Conservation (phyloP, 2,797 vertebrate species). For the Pelodytes ibericus region DNA sequence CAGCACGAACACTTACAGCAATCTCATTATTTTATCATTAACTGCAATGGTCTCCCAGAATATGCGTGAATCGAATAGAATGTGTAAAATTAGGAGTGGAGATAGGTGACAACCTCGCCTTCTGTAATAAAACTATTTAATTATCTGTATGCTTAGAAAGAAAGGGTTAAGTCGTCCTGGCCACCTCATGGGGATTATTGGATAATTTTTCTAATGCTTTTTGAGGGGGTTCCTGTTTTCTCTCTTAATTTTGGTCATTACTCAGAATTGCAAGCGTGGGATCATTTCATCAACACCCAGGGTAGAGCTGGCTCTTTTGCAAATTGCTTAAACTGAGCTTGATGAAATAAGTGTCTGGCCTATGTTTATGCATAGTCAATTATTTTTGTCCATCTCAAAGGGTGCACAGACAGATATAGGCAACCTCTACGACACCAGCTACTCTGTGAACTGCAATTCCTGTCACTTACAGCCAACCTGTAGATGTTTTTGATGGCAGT, state of each 20-base stretch:
- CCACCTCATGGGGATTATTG: slow-evolving; percentile 84
- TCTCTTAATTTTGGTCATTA: slow-evolving; percentile 94
- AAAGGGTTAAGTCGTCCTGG: slow-evolving; percentile 72
- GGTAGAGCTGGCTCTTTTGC: slow-evolving; percentile 66
- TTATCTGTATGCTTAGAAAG: slow-evolving; percentile 89
- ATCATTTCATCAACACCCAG: slow-evolving; percentile 78
- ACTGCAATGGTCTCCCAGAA: slow-evolving; percentile 80
- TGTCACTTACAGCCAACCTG: too few relatives aligned
- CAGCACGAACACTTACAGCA: slow-evolving; percentile 75
- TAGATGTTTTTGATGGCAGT: too few relatives aligned
- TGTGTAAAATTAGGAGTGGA: slow-evolving; percentile 53
- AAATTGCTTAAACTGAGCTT: slow-evolving; percentile 68
- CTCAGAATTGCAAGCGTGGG: slow-evolving; percentile 86
- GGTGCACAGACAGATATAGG: too few relatives aligned
- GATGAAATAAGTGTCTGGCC: slow-evolving; percentile 36
- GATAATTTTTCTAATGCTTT: slow-evolving; percentile 90
- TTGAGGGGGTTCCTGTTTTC: slow-evolving; percentile 90
- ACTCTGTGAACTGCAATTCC: too few relatives aligned
- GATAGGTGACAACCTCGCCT: slow-evolving; percentile 70
- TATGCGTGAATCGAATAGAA: slow-evolving; percentile 87
- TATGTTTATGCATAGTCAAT: slow-evolving; percentile 5
- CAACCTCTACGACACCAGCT: too few relatives aligned
- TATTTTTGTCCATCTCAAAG: not conserved
- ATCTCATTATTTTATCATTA: slow-evolving; percentile 68
- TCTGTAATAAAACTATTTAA: slow-evolving; percentile 85